These are phyloP conservation scores for Machimus rusticus DNA, from an alignment of 2,888 invertebrate species.

Conservation along the genomic window DNA sequence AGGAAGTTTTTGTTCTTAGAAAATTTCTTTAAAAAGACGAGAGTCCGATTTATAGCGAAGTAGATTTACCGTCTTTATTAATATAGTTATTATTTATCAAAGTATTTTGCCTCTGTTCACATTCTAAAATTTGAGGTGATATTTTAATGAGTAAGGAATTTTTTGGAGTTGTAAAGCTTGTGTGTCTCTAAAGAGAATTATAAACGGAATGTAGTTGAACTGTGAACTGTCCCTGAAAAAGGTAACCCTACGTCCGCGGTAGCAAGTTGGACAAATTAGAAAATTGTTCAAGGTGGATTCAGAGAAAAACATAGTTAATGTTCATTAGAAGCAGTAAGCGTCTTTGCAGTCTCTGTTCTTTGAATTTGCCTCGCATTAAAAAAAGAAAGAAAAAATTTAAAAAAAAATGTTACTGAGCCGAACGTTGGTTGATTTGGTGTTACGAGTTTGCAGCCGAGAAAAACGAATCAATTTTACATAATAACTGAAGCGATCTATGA, in stretches of 20 bases:
- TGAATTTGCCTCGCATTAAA: conserved; percentile 5
- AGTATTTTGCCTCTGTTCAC: neutral
- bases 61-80: neutral
- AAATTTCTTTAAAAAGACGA: neutral
- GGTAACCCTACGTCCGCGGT: neutral
- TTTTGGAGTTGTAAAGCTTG: conserved; percentile 2
- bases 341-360: conserved; percentile 28
- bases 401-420: neutral
- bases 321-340: neutral
- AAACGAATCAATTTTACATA: conserved; percentile 1
- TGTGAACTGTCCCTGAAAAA: neutral
- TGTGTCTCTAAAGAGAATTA: conserved; percentile 16
- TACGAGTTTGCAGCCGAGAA: neutral
- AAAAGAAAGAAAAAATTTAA: neutral
- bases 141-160: conserved; percentile 19
- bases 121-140: conserved; percentile 29
- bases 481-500: neutral
- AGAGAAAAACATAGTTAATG: conserved; percentile 6
- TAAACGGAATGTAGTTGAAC: conserved; percentile 7
- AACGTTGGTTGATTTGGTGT: conserved; percentile 3
- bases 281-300: neutral
- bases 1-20: neutral
- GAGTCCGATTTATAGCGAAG: neutral
- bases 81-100: neutral
- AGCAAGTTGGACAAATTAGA: neutral